Evolutionary conservation across 2,888 invertebrate species (phyloP), one percentile per base, ranked within the genome.

Genomic region (Pherbina coryleti): DNA sequence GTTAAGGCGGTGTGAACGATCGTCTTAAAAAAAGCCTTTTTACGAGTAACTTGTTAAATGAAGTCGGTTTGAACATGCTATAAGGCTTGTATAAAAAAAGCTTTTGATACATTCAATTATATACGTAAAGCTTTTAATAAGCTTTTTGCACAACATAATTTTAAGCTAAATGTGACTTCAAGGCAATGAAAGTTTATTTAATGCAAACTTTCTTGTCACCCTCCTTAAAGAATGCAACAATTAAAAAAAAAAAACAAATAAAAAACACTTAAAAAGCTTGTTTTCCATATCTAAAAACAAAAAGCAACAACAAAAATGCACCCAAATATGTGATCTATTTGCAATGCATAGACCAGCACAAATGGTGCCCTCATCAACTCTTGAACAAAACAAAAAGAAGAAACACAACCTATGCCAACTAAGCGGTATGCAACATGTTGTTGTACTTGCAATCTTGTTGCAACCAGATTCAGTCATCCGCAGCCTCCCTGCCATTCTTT

Each of bases 371-470:
- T 14, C 3, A 53, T 19, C 55, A 55, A 19, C 11, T 55, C 55
- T 19, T 19, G 5, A 55, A 55, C 55, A 53, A 53, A 2, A 28
- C 31, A 60, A 60, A 19, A 60, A n/a, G n/a, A n/a, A n/a, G n/a
- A 62, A 57, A 57, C 57, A 14, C 19, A 57, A 57, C 57, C 57
- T 19, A 55, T 22, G 25, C 7, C 57, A 19, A 57, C 57, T 14
- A 9, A 28, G 8, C 55, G 7, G 55, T n/a, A 55, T 37, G 19
- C 62, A 44, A 62, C 44, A 73, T 49, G 19, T 17, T 25, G 37
- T 73, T 49, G 62, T 19, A 34, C n/a, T 64, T 64, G 55, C 55
- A 55, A 19, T 44, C 22, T 73, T 17, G 37, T 22, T 34, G 53
- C 70, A 25, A 53, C 55, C 51, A 31, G 9, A 44, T 28, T 31